Conservation (phyloP, 2,888 invertebrate species). For the Orgyia antiqua region DNA sequence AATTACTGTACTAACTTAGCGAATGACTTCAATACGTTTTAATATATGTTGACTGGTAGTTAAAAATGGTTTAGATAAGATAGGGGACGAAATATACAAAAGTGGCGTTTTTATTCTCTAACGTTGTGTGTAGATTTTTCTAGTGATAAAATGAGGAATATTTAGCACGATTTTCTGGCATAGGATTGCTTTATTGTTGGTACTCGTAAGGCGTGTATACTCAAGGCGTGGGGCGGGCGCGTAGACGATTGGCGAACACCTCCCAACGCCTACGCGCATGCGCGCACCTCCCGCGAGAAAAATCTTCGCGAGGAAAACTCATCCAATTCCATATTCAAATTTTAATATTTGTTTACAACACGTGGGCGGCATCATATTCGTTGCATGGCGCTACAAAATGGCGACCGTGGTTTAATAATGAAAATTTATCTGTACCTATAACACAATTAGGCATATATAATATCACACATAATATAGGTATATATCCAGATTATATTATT, state of each 20-base stretch:
- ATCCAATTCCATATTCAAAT: constrained; percentile 40
- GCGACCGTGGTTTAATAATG: constrained; percentile 40
- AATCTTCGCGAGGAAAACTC: constrained; percentile 62
- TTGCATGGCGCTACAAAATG: constrained; percentile 45
- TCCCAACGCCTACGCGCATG: constrained; percentile 76
- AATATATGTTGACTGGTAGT: too few species aligned
- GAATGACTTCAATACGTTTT: too few species aligned
- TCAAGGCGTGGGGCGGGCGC: constrained; percentile 61
- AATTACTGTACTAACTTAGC: too few species aligned
- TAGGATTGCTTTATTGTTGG: constrained; percentile 2
- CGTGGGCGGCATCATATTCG: constrained; percentile 51
- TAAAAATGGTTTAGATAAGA: too few species aligned
- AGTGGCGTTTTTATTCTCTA: too few species aligned
- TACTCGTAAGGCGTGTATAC: constrained; percentile 38
- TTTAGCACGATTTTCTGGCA: constrained; percentile 16
- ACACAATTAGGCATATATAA: too few species aligned
- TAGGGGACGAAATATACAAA: too few species aligned
- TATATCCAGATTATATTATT: too few species aligned
- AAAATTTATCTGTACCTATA: too few species aligned
- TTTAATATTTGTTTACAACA: constrained; percentile 49
- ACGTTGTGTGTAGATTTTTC: too few species aligned
- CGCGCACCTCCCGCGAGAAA: constrained; percentile 59
- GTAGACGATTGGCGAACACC: constrained; percentile 73
- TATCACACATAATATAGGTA: too few species aligned
- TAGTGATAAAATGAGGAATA: constrained; percentile 14